Evolutionary conservation across 2,888 invertebrate species (phyloP).

Genomic region (Catocala sponsa): DNA sequence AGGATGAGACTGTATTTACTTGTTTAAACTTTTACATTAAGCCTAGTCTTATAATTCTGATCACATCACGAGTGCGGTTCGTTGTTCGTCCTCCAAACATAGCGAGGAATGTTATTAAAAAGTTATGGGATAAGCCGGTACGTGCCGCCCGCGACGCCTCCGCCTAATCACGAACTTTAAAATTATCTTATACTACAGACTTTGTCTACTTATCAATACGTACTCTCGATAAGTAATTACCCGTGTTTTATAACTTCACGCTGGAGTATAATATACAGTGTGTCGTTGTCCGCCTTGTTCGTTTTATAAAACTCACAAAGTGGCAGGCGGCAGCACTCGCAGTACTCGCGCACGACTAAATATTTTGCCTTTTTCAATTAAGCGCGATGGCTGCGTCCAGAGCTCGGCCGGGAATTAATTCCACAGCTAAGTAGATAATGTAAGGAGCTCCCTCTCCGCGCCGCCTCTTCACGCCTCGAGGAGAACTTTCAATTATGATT

Average conservation of each 20-base stretch:
- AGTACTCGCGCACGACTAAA: conserved; percentile 62
- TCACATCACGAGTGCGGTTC: conserved; percentile 78
- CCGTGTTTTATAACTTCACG: conserved; percentile 14
- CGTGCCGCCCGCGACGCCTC: conserved; percentile 66
- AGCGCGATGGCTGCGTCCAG: conserved; percentile 69
- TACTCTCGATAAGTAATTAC: conserved; percentile 36
- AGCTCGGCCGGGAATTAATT: conserved; percentile 80
- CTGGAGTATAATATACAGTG: conserved; percentile 13
- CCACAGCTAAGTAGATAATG: conserved; percentile 85
- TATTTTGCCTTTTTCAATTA: conserved; percentile 79
- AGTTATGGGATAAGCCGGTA: conserved; percentile 83
- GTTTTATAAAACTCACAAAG: conserved; percentile 45
- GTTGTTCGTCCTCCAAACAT: conserved; percentile 74
- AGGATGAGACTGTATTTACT: conserved; percentile 56
- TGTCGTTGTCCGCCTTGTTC: conserved; percentile 15
- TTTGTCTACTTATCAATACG: conserved; percentile 50
- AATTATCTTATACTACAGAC: conserved; percentile 72
- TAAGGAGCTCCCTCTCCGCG: conserved; percentile 76
- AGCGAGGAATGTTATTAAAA: conserved; percentile 85
- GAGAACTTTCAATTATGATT: conserved; percentile 88
- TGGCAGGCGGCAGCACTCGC: conserved; percentile 33
- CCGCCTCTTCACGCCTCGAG: conserved; percentile 86
- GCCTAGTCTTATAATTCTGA: conserved; percentile 70
- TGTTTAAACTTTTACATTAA: conserved; percentile 73
- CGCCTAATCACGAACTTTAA: conserved; percentile 83